Evolutionary conservation across 23 tunicate genomes (phyloP), one percentile per base, ranked within the genome.

Genomic region (Halocynthia aurantium): DNA sequence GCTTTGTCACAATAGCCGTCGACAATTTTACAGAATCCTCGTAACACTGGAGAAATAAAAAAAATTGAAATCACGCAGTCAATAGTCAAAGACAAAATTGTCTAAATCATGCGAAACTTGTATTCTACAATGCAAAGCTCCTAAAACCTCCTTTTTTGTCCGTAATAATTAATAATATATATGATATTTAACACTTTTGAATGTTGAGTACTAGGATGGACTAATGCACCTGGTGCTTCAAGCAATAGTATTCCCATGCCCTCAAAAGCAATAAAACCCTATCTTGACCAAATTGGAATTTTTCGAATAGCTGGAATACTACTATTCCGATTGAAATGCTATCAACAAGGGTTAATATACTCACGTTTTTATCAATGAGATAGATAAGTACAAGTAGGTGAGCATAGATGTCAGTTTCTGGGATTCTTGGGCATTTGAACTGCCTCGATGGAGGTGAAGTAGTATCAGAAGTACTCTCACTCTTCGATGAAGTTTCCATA

Each of bases 321-420:
- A 31, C 44, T 31, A 31, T 31, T 31, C 4, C 1, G 44, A 31
- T 31, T 31, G 44, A 31, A 31, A 31, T 31, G 44, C 44, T 31
- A 0, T 31, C 1, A 31, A 31, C 44, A 31, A 31, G 44, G 44
- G 44, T 31, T 31, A 19, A 10, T n/a, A 10, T 20, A 72, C 79
- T 51, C 57, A 86, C 91, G 61, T 84, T 62, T 11, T 78, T 83
- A 61, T 95, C 99, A 66, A 95, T 72, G 10, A 95, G 64, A 61
- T 81, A 85, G 22, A 95, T 89, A 65, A 89, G 83, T 51, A 89
- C 65, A 6, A 95, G 77, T 67, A 95, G 82, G 58, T 73, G 64
- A 40, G 85, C 50, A 54, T 95, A 95, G 60, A 95, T 65, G 75
- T 95, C 99, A 21, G 87, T 82, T 61, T 95, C 99, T 51, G 97